These are phyloP conservation scores for Hylaea fasciaria DNA, from an alignment of 2,888 invertebrate species.

Conservation along the genomic window DNA sequence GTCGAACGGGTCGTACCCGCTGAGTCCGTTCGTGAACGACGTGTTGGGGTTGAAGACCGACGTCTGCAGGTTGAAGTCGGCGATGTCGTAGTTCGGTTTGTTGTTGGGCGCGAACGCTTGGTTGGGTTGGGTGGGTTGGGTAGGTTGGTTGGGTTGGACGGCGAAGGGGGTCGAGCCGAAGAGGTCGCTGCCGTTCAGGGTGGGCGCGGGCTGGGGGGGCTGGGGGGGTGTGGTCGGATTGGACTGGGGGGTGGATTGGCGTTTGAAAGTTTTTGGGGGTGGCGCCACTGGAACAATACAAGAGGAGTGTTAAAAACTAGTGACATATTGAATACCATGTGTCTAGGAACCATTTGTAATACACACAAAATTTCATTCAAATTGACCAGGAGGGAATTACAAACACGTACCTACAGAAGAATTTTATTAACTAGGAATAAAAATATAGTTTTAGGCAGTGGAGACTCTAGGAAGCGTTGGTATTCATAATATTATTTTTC, in stretches of 20 bases:
- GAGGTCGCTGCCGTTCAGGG: conserved; percentile 87
- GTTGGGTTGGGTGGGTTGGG: conserved; percentile 41
- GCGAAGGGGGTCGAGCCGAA: conserved; percentile 93
- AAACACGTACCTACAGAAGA: too few species aligned
- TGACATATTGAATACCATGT: too few species aligned
- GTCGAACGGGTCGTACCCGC: conserved; percentile 91
- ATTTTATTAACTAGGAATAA: too few species aligned
- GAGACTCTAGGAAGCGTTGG: too few species aligned
- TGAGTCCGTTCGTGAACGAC: conserved; percentile 75
- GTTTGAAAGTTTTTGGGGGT: conserved; percentile 91
- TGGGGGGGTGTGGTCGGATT: conserved; percentile 48
- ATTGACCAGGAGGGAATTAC: too few species aligned
- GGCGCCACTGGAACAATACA: conserved; percentile 90
- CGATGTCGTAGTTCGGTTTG: conserved; percentile 79
- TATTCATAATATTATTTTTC: too few species aligned
- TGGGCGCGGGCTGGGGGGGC: conserved; percentile 45
- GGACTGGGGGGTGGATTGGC: conserved; percentile 65
- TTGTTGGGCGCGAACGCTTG: conserved; percentile 53
- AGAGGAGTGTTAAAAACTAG: background rate
- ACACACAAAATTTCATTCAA: too few species aligned
- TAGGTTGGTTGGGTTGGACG: conserved; percentile 45
- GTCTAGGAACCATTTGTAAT: too few species aligned
- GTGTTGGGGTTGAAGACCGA: conserved; percentile 74
- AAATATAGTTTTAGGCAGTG: too few species aligned
- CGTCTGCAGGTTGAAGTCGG: conserved; percentile 76